phyloP scores from a whole-genome alignment of 1,140 invertebrate species.

The Apis florea region DNA sequence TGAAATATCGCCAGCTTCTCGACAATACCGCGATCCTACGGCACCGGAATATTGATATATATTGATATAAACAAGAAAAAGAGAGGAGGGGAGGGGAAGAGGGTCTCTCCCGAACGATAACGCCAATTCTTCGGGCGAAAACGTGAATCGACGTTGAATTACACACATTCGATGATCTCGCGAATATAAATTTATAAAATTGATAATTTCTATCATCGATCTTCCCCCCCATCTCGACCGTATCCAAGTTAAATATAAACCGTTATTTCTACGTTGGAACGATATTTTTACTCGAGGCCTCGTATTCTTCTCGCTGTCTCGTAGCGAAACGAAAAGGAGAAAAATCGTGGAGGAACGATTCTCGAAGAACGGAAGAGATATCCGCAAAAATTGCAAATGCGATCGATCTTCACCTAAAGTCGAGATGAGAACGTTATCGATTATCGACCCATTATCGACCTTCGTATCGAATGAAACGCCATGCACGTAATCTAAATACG shows the following conservation, averaged over 20 bases:
- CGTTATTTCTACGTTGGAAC: too few relatives aligned
- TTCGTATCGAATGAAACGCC: constrained; percentile 58
- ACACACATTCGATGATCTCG: too few relatives aligned
- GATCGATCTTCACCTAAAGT: constrained; percentile 50
- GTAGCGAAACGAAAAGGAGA: too few relatives aligned
- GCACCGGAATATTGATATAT: constrained; percentile 9
- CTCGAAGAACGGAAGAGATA: not conserved
- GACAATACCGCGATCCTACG: constrained; percentile 3
- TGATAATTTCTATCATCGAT: too few relatives aligned
- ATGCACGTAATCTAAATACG: constrained; percentile 46
- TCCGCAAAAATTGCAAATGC: constrained; percentile 2
- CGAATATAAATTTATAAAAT: too few relatives aligned
- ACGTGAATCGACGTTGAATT: not conserved
- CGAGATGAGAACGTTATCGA: constrained; percentile 42
- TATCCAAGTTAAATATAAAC: too few relatives aligned
- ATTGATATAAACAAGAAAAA: not conserved
- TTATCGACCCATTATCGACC: constrained; percentile 40
- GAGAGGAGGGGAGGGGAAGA: not conserved
- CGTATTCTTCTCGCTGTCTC: too few relatives aligned
- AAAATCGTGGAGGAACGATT: not conserved
- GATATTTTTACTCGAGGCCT: too few relatives aligned
- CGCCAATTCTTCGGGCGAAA: not conserved
- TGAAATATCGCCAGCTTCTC: constrained; percentile 12
- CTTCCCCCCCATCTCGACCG: too few relatives aligned
- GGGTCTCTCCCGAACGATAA: not conserved